phyloP scores from a whole-genome alignment of 2,113 vertebrate species.

The Brachyhypopomus occidentalis region DNA sequence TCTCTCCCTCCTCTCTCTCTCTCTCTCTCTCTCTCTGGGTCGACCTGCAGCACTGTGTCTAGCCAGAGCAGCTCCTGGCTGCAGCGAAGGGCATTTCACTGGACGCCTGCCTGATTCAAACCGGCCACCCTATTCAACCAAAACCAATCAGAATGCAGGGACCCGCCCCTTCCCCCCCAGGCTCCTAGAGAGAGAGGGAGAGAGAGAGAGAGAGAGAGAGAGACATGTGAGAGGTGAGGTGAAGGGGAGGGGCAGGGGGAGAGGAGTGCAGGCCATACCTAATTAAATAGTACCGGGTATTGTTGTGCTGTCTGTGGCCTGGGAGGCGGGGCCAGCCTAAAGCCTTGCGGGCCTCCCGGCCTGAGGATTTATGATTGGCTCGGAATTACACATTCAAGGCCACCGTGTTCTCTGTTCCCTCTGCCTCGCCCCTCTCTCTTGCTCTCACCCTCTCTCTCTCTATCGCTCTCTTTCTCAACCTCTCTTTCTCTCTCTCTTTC shows the following conservation, averaged over 20 bases:
- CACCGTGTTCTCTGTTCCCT: slow-evolving; percentile 25
- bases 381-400: slow-evolving; percentile 38
- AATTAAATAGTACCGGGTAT: slow-evolving; percentile 52
- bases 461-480: slow-evolving; percentile 2
- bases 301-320: slow-evolving; percentile 42
- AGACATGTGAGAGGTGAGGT: neutral
- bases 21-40: slow-evolving; percentile 9
- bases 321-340: slow-evolving; percentile 36
- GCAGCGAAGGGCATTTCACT: slow-evolving; percentile 5
- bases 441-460: neutral
- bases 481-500: too few relatives aligned
- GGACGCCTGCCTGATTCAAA: slow-evolving; percentile 39
- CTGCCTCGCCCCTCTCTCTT: slow-evolving; percentile 12
- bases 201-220: too few relatives aligned
- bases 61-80: slow-evolving; percentile 5
- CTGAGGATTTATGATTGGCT: slow-evolving; percentile 43
- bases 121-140: slow-evolving; percentile 35
- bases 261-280: slow-evolving; percentile 32
- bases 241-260: too few relatives aligned
- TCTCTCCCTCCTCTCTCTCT: too few relatives aligned
- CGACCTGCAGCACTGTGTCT: slow-evolving; percentile 9
- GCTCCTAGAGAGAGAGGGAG: slow-evolving; percentile 9
- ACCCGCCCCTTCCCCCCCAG: neutral
- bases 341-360: slow-evolving; percentile 19
- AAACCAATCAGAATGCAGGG: slow-evolving; percentile 42